Conservation (phyloP, 2,888 invertebrate genomes). For the Maniola hyperantus region DNA sequence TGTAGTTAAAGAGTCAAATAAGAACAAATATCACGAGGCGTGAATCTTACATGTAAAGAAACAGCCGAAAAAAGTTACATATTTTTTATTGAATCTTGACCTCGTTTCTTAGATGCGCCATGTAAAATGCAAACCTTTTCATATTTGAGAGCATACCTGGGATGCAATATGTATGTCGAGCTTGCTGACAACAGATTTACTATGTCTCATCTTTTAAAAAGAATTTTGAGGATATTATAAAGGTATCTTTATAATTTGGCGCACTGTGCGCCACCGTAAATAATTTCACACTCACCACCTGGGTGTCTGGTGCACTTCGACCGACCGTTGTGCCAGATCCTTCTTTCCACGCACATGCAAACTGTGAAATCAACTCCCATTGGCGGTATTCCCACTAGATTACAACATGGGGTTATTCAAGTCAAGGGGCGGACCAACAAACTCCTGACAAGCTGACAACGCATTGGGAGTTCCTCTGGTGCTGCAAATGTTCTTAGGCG, state of each 20-base stretch:
- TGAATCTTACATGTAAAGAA: not conserved
- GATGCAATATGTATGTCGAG: constrained; percentile 8
- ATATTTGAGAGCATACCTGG: not conserved
- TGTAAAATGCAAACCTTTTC: constrained; percentile 5
- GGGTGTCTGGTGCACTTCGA: no score
- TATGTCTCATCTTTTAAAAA: not conserved
- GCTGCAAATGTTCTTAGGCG: no score
- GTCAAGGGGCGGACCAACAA: no score
- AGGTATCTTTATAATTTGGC: not conserved
- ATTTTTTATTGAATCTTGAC: constrained; percentile 11
- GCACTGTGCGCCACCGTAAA: no score
- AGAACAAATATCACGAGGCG: not conserved
- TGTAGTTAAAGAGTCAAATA: not conserved
- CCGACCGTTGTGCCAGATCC: no score
- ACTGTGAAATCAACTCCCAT: no score
- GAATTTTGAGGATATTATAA: not conserved
- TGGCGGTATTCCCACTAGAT: no score
- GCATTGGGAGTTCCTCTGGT: no score
- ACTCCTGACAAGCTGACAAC: no score
- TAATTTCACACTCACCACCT: no score
- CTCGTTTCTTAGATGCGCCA: not conserved
- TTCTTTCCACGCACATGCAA: no score
- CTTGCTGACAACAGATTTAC: not conserved
- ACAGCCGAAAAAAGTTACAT: not conserved
- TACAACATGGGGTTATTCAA: no score